Evolutionary conservation across 2,888 invertebrate species (phyloP), one percentile per base, ranked within the genome.

Genomic region (Artemia sinica): DNA sequence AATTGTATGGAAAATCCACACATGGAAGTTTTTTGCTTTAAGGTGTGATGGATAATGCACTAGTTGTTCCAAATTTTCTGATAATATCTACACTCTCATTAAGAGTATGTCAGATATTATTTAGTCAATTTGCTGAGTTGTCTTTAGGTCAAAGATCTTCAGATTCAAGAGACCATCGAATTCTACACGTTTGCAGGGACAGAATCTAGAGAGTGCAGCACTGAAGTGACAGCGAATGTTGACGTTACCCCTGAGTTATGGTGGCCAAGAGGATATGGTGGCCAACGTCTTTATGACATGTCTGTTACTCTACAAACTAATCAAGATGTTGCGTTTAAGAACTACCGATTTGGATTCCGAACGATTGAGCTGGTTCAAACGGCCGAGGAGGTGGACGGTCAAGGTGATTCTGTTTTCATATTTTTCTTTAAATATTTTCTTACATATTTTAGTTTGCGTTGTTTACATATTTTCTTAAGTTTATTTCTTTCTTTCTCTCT

Each of bases 251-350:
- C 88, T 0, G 76, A 82, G 65, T 74, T 82, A 14, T 97, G 97
- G 97, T 97, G 95, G 95, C 97, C 97, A 0, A 94, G 92, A 78
- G 95, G 93, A 28, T 88, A 85, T 74, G 94, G 94, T 1, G 77
- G 82, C 1, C 93, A 90, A 76, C 81, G 82, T 0, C 78, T 96
- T 7, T 96, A 96, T 75, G 51, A 41, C 11, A 51, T n/a, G 12
- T 67, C 66, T 41, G 58, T 14, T 9, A 50, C 14, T 11, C 13
- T 48, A 13, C 12, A 66, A 10, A n/a, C 49, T 2, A 1, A 74
- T 75, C 48, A 73, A 71, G 1, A 75, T 78, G 51, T 79, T 81
- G 58, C 18, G 1, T 70, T 72, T 74, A 8, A 75, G 76, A 72
- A 68, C 68, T 9, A 87, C 12, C 81, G 80, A 72, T 82, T 94